Evolutionary conservation across 2,888 invertebrate genomes (phyloP), one percentile per base, ranked within the genome.

Genomic region (Didymodactylos carnosus): DNA sequence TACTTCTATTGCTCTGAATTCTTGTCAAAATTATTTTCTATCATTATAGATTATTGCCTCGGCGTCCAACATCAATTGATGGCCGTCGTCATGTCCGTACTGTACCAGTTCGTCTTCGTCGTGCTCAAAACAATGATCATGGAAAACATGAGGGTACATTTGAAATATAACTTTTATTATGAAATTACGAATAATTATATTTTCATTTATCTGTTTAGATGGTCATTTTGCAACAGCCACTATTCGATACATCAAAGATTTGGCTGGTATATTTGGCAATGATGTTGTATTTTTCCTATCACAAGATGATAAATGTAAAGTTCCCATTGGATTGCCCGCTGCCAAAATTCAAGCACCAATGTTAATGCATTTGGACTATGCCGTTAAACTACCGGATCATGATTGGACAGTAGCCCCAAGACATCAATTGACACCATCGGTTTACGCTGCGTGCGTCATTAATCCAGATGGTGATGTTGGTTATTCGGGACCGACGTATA

Each of bases 401-500:
- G 62, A 62, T 4, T 62, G 62, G 62, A 62, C 62, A n/a, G 62
- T 62, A 35, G 62, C 62, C 2, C 62, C 62, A 13, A 29, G 62
- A 3, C 62, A 62, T 62, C 62, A 62, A 62, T 13, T 62, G 1
- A 62, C 62, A 7, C 62, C 62, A 19, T 27, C 27, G 51, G 62
- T 62, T 62, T 62, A 62, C n/a, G 62, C 62, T 35, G 62, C 35
- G 8, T 62, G 62, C 35, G n/a, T 62, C 19, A 62, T 62, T 8
- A 62, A 35, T 35, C 35, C 29, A 11, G 39, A 75, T 73, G 39
- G 29, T n/a, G 72, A 75, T 39, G 51, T 83, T 39, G 73, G 78
- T 40, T 82, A 82, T 75, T 79, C 78, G 73, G 84, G 83, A 19
- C 83, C 84, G 72, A 84, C 83, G 72, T 82, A 81, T 76, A 77